A percentile compares a stretch with the other conserved stretches of the same genome.
phyloP scores from a whole-genome alignment of 2,888 invertebrate genomes.

The Andricus quercusramuli region DNA sequence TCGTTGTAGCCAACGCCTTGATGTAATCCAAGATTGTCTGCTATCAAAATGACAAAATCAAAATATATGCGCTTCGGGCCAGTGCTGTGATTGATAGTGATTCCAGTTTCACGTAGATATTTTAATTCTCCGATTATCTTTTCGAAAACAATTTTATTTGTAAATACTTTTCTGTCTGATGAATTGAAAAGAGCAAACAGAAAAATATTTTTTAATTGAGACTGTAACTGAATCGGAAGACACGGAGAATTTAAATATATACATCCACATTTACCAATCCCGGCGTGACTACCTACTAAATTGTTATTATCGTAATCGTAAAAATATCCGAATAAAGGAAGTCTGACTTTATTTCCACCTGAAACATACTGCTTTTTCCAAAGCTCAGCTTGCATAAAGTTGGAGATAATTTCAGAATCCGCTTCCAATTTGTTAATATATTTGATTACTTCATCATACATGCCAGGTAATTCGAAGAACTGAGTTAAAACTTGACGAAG shows the following conservation, averaged over 20 bases:
- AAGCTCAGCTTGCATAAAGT: neutral
- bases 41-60: slow-evolving; percentile 1
- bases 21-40: slow-evolving; percentile 9
- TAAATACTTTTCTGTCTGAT: neutral
- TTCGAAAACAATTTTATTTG: neutral
- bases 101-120: neutral
- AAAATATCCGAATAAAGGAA: neutral
- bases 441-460: neutral
- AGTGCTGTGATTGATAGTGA: neutral
- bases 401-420: neutral
- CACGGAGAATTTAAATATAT: neutral
- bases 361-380: slow-evolving; percentile 2
- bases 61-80: neutral
- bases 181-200: slow-evolving; percentile 4
- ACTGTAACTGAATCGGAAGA: neutral
- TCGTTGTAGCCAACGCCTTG: neutral
- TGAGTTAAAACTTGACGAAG: neutral
- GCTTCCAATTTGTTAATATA: too few relatives aligned
- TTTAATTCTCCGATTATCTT: neutral
- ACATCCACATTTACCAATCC: neutral
- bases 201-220: neutral
- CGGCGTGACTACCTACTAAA: neutral
- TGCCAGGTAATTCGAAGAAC: slow-evolving; percentile 9
- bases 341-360: neutral
- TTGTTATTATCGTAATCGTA: slow-evolving; percentile 11